Evolutionary conservation across 2,888 invertebrate species (phyloP).

Genomic region (Hirtodrosophila duncani): DNA sequence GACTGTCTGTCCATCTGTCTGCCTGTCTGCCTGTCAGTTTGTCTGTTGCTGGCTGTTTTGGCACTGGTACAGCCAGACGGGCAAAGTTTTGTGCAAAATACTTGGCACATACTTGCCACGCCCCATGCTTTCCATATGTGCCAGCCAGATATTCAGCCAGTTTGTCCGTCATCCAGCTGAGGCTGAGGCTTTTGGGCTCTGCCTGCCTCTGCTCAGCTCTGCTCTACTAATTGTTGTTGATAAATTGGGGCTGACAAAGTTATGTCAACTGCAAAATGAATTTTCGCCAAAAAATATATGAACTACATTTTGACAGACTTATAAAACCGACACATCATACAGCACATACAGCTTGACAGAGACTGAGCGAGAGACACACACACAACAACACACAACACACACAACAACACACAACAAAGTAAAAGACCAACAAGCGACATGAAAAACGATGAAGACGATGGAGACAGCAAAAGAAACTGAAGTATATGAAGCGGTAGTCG

Average conservation of each 20-base stretch:
- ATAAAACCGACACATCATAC: constrained; percentile 56
- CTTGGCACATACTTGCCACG: constrained; percentile 66
- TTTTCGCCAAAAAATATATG: constrained; percentile 66
- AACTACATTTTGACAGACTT: constrained; percentile 69
- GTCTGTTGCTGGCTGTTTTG: constrained; percentile 27
- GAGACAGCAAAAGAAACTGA: constrained; percentile 34
- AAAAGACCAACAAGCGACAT: constrained; percentile 38
- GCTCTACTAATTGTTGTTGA: constrained; percentile 72
- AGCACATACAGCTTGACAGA: constrained; percentile 14
- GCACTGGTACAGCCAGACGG: constrained; percentile 33
- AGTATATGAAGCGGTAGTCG: constrained; percentile 51
- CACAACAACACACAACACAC: constrained; percentile 2
- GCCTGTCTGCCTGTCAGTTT: constrained; percentile 20
- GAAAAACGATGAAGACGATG: constrained; percentile 20
- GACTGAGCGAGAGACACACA: constrained; percentile 4
- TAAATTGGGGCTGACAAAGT: constrained; percentile 70
- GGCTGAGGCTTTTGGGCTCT: no score
- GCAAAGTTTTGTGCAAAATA: constrained; percentile 66
- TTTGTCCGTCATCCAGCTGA: background rate
- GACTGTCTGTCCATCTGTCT: no score
- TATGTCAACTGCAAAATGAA: constrained; percentile 71
- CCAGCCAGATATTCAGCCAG: constrained; percentile 3
- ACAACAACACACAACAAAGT: constrained; percentile 38
- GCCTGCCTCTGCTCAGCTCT: constrained; percentile 24
- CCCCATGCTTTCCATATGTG: no score